phyloP scores from a whole-genome alignment of 2,797 vertebrate genomes.

The Esox masquinongy region DNA sequence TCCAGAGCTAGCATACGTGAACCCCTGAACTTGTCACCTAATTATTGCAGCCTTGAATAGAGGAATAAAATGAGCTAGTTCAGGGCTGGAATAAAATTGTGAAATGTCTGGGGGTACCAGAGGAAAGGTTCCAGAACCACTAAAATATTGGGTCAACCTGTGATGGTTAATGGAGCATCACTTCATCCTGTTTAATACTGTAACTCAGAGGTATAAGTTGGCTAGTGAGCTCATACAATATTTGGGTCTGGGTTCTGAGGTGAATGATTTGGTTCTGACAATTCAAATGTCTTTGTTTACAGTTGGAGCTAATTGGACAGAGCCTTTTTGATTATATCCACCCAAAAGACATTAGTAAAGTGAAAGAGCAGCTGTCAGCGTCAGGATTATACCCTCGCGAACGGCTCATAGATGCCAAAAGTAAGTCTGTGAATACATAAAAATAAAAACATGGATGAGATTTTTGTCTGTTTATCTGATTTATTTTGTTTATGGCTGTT shows the following conservation, averaged over 20 bases:
- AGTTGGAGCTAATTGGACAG: conserved; percentile 93
- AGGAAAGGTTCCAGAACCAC: too few species aligned
- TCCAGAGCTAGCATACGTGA: too few species aligned
- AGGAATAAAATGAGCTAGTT: too few species aligned
- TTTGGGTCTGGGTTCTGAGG: neutral
- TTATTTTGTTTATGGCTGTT: neutral
- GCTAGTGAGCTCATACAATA: neutral
- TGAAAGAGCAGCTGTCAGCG: conserved; percentile 95
- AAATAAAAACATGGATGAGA: neutral
- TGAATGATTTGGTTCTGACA: neutral
- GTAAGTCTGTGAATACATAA: conserved; percentile 67
- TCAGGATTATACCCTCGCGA: conserved; percentile 86
- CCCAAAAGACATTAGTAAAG: conserved; percentile 96
- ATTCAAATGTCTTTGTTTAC: conserved; percentile 24
- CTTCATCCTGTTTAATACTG: neutral
- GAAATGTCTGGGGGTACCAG: too few species aligned
- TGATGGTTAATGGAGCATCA: neutral
- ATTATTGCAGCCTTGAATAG: too few species aligned
- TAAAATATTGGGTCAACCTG: too few species aligned
- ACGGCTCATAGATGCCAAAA: conserved; percentile 88
- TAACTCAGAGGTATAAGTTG: neutral
- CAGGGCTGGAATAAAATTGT: too few species aligned
- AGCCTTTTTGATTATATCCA: conserved; percentile 96
- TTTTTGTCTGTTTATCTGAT: neutral
- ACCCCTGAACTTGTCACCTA: too few species aligned